A percentile compares a stretch with the other conserved stretches of the same genome.
phyloP scores from a whole-genome alignment of 35 echinoderm and acorn worm species.

The Antedon bifida region DNA sequence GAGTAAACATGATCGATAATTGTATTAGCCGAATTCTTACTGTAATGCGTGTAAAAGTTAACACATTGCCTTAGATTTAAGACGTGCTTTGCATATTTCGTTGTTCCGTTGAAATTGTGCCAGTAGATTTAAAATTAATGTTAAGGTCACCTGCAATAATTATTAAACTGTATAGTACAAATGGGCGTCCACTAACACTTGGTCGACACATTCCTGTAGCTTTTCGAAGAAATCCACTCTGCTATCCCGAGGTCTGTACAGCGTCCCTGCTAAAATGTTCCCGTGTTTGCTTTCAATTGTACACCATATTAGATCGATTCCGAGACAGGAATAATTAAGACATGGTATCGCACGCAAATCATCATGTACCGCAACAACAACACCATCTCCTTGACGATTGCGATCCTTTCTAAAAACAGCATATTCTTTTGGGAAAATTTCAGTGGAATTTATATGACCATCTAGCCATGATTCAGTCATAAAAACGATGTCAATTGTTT shows the following conservation, averaged over 20 bases:
- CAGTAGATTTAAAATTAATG: neutral
- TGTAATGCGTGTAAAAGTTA: neutral
- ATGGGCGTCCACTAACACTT: no score
- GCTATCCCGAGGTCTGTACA: no score
- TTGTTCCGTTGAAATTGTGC: neutral
- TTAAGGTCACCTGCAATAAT: no score
- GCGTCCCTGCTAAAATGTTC: no score
- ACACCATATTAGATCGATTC: neutral
- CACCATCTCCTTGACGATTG: neutral
- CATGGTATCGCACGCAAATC: neutral
- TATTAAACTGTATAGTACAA: no score
- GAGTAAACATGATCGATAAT: neutral
- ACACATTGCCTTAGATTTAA: neutral
- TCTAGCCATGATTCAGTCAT: constrained; percentile 7
- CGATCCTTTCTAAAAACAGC: neutral
- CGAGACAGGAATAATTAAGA: neutral
- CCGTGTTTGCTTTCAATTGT: no score
- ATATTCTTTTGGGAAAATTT: constrained; percentile 15
- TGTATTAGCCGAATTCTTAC: neutral
- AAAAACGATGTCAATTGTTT: neutral
- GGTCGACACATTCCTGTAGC: no score
- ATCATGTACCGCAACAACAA: neutral
- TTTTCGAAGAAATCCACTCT: no score
- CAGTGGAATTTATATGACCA: neutral
- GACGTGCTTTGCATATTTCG: neutral